Percentiles rank a stretch among this genome's conserved stretches.
Conservation (phyloP, 2,797 vertebrate species). For the Capromys pilorides region DNA sequence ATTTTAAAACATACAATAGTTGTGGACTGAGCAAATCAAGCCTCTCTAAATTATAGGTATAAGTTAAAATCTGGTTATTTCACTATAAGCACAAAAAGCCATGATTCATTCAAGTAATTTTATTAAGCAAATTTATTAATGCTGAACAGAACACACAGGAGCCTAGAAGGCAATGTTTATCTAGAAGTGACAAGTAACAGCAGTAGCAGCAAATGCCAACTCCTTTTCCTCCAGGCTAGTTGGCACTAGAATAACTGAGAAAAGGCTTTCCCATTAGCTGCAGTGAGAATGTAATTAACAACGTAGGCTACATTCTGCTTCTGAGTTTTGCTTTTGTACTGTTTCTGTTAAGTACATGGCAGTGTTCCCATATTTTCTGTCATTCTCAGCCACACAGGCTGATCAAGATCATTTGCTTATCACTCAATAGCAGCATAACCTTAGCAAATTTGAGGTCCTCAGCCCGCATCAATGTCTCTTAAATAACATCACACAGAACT, state of each 20-base stretch:
- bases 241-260: background rate
- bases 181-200: background rate
- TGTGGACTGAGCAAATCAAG: background rate
- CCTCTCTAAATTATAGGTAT: background rate
- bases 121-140: conserved; percentile 50
- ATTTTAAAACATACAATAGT: background rate
- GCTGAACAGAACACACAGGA: background rate
- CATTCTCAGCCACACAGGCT: conserved; percentile 35
- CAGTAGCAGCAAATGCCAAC: background rate
- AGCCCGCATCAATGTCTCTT: background rate
- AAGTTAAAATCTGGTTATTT: conserved; percentile 57
- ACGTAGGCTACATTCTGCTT: background rate
- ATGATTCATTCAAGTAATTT: conserved; percentile 6
- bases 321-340: background rate
- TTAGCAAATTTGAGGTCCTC: background rate
- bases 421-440: background rate
- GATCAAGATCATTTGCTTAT: background rate
- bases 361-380: conserved; percentile 26
- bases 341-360: background rate
- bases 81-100: conserved; percentile 30
- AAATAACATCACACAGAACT: background rate
- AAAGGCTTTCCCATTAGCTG: background rate
- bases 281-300: background rate
- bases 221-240: background rate
- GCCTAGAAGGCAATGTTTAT: background rate